Percentiles rank a stretch among this genome's conserved stretches.
Conservation (phyloP, 1,140 invertebrate genomes). For the Propsilocerus akamusi region DNA sequence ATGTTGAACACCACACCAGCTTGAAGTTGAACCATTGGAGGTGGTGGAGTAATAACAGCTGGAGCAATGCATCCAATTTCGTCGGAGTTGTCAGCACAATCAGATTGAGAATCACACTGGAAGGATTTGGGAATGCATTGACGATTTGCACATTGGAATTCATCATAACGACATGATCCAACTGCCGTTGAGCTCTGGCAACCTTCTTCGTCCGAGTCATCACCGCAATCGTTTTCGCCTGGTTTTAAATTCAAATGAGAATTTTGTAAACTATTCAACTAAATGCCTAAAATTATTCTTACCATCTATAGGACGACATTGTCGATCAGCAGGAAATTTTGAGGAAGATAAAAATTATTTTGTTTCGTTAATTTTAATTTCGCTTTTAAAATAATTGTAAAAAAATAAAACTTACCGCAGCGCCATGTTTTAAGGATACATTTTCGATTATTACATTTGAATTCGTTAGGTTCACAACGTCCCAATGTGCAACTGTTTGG, state of each 20-base stretch:
- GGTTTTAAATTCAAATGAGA: slow-evolving; percentile 14
- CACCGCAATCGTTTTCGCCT: slow-evolving; percentile 77
- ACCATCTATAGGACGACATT: no score
- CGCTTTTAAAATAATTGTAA: not conserved
- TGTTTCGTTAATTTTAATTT: no score
- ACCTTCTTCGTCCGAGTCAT: slow-evolving; percentile 62
- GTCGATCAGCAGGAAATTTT: no score
- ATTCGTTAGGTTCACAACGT: slow-evolving; percentile 83
- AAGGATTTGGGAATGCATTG: slow-evolving; percentile 89
- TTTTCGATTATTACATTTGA: slow-evolving; percentile 65
- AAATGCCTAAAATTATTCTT: no score
- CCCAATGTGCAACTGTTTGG: slow-evolving; percentile 62
- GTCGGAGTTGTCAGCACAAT: slow-evolving; percentile 78
- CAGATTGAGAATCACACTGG: slow-evolving; percentile 78
- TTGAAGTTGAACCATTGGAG: slow-evolving; percentile 44
- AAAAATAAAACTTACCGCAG: slow-evolving; percentile 45
- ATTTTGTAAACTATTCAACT: not conserved
- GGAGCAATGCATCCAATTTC: slow-evolving; percentile 73
- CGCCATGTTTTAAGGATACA: slow-evolving; percentile 86
- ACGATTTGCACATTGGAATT: slow-evolving; percentile 60
- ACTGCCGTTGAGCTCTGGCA: slow-evolving; percentile 40
- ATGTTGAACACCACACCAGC: slow-evolving; percentile 56
- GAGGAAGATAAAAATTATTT: no score
- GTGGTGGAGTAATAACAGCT: slow-evolving; percentile 44
- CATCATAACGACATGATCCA: slow-evolving; percentile 47